Evolutionary conservation across 2,797 vertebrate species (phyloP).

Genomic region (Dallia pectoralis): DNA sequence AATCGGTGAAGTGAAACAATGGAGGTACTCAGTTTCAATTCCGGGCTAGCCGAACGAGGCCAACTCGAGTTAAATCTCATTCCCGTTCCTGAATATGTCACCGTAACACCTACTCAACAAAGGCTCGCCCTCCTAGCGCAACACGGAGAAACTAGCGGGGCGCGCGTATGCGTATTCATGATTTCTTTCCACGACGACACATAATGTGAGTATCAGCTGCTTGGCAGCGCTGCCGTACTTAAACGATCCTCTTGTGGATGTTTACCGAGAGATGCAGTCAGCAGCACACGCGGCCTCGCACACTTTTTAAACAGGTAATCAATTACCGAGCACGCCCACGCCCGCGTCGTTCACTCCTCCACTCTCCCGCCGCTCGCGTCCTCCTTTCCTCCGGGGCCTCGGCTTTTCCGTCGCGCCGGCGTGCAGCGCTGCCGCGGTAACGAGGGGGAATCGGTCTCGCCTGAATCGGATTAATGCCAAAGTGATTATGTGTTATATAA

Average conservation of each 20-base stretch:
- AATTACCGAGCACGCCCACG: slow-evolving; percentile 28
- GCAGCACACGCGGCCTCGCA: slow-evolving; percentile 20
- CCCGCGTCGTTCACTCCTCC: slow-evolving; percentile 21
- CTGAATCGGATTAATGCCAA: slow-evolving; percentile 49
- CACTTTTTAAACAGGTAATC: slow-evolving; percentile 38
- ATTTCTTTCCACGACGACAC: slow-evolving; percentile 11
- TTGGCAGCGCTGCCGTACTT: slow-evolving; percentile 28
- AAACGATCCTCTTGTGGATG: slow-evolving; percentile 27
- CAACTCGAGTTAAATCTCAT: not conserved
- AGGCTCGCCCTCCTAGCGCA: not conserved
- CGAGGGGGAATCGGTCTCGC: slow-evolving; percentile 43
- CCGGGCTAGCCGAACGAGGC: not conserved
- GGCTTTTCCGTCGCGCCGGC: slow-evolving; percentile 23
- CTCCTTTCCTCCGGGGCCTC: slow-evolving; percentile 23
- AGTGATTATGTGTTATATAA: slow-evolving; percentile 45
- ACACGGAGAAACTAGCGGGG: not conserved
- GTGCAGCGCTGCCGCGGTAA: slow-evolving; percentile 37
- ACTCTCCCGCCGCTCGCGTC: slow-evolving; percentile 17
- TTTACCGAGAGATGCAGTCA: not conserved
- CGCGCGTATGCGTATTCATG: not conserved
- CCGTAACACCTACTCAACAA: not conserved
- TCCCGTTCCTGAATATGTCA: not conserved
- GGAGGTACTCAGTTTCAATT: not conserved
- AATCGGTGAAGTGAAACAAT: slow-evolving; percentile 1
- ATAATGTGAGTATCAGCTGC: slow-evolving; percentile 40